A percentile compares a stretch with the other conserved stretches of the same genome.
These are phyloP conservation scores for Collichthys lucidus DNA, from an alignment of 2,113 vertebrate genomes.

Conservation along the genomic window DNA sequence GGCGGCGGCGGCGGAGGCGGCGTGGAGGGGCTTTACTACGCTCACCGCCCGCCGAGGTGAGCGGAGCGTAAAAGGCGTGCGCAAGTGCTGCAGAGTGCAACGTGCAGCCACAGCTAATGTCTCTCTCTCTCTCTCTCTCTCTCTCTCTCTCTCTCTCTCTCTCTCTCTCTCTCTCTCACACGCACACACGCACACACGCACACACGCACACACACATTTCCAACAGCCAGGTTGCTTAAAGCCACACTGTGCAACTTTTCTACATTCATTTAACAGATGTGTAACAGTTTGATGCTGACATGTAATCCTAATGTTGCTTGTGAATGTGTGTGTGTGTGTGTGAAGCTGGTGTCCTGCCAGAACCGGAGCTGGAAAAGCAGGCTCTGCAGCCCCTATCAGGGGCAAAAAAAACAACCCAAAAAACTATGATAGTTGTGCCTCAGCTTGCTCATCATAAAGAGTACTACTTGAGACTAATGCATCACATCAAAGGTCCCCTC, in stretches of 20 bases:
- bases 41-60: constrained; percentile 24
- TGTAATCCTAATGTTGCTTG: no score
- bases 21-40: constrained; percentile 44
- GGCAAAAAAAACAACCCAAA: no score
- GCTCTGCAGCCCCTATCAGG: no score
- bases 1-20: constrained; percentile 1
- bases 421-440: not conserved
- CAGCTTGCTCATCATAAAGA: not conserved
- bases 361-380: no score
- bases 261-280: no score
- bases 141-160: constrained; percentile 32
- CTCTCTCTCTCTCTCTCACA: constrained; percentile 21
- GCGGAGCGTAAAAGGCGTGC: constrained; percentile 47
- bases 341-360: no score
- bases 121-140: constrained; percentile 48
- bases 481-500: not conserved
- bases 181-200: constrained; percentile 15
- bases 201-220: constrained; percentile 22
- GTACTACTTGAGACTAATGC: not conserved
- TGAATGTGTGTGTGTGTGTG: no score
- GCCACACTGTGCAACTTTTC: no score
- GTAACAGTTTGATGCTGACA: no score
- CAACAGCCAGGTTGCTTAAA: no score
- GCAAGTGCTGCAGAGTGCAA: constrained; percentile 76
- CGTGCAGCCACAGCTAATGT: constrained; percentile 44